phyloP scores from a whole-genome alignment of 92 coral and sea anemone genomes.

The Micromussa lordhowensis region DNA sequence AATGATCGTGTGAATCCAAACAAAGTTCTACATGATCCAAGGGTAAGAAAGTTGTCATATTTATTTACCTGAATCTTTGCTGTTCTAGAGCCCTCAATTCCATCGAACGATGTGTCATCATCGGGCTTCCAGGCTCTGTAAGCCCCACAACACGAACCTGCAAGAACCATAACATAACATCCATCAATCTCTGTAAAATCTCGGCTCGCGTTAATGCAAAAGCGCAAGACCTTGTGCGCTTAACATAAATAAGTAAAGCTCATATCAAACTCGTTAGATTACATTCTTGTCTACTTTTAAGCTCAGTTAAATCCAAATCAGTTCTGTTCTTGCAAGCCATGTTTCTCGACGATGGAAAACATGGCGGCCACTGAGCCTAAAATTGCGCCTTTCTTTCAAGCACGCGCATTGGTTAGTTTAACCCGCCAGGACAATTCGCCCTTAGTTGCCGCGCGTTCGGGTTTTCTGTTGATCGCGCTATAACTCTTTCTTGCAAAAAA shows the following conservation, averaged over 20 bases:
- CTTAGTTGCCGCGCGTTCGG: no score
- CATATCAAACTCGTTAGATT: neutral
- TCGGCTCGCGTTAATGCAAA: neutral
- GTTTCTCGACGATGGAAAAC: no score
- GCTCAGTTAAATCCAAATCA: neutral
- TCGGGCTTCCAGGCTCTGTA: conserved; percentile 55
- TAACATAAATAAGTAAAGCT: neutral
- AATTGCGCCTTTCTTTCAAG: neutral
- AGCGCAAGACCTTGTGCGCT: neutral
- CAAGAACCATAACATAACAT: neutral
- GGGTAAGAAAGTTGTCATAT: neutral
- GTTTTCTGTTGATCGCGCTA: no score
- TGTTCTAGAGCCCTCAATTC: conserved; percentile 83
- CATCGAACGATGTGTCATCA: conserved; percentile 86
- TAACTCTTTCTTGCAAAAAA: no score
- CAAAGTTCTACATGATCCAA: neutral
- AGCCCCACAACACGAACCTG: conserved; percentile 80
- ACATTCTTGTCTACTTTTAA: neutral
- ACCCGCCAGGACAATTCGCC: no score
- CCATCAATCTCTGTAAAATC: neutral
- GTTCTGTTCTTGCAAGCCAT: neutral
- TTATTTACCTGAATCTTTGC: conserved; percentile 70
- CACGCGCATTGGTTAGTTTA: no score
- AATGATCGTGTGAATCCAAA: neutral
- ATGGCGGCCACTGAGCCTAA: neutral